Evolutionary conservation across 1,140 invertebrate species (phyloP), one percentile per base, ranked within the genome.

Genomic region (Aporrectodea caliginosa): DNA sequence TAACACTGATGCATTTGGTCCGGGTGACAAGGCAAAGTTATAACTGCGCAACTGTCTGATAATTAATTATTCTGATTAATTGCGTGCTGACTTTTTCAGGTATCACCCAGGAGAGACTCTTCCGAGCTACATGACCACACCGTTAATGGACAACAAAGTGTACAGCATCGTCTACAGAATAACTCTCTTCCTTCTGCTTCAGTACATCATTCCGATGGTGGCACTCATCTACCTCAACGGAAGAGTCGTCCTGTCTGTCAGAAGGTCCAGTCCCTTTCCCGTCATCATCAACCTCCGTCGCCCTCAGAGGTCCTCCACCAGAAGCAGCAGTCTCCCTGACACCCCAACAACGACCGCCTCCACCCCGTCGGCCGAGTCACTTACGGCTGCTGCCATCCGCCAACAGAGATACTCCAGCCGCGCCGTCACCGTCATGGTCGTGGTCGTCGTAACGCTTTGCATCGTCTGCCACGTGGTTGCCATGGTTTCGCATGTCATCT

Each of bases 81-180:
- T n/a, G n/a, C n/a, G n/a, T n/a, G n/a, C n/a, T n/a, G n/a, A n/a
- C n/a, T n/a, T 58, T 58, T 58, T 58, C 6, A 58, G 43, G 22
- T 58, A 58, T 22, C 6, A 58, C 43, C 6, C 6, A 22, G 43
- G 43, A 58, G 35, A 16, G 71, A 14, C 16, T 29, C 32, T n/a
- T 6, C 29, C 71, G 70, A 70, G 14, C 73, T 78, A 58, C 29
- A 69, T 0, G 69, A 72, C 35, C 22, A 78, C 80, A 22, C 16
- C 71, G 22, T 35, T 81, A 14, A 58, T 75, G 33, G 6, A 27
- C 0, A 78, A 78, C 71, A 31, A 35, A 16, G 33, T 31, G 1
- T 81, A 81, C 80, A 78, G 43, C 1, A 32, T 81, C 33, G 77
- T 30, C 34, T 81, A 78, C 68, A 32, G 77, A n/a, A 78, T 81